Conservation (phyloP, 2,797 vertebrate species). For the Novumbra hubbsi region DNA sequence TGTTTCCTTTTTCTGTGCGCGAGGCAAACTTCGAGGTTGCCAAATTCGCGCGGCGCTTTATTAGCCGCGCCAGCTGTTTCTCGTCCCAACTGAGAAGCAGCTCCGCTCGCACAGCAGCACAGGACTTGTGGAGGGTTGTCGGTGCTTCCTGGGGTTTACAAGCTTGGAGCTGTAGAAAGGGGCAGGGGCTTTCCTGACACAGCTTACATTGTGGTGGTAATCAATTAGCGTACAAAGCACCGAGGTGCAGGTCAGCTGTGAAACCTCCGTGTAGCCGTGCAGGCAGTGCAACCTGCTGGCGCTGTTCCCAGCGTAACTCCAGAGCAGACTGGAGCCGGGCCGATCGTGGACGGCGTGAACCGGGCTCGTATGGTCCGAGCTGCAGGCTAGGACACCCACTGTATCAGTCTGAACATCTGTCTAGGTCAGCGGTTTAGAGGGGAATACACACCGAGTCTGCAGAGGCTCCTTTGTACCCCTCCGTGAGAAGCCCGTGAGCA, state of each 20-base stretch:
- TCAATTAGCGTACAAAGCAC: neutral
- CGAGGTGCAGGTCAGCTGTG: slow-evolving; percentile 47
- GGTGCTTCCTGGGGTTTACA: neutral
- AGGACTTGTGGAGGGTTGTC: neutral
- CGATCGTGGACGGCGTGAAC: neutral
- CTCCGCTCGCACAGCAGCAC: slow-evolving; percentile 1
- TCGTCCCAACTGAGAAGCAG: slow-evolving; percentile 18
- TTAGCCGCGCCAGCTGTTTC: slow-evolving; percentile 57
- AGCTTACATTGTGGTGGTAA: neutral
- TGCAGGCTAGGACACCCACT: too few relatives aligned
- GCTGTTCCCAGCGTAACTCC: neutral
- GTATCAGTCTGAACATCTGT: too few relatives aligned
- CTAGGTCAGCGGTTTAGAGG: too few relatives aligned
- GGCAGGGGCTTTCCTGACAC: neutral
- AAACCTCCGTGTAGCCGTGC: slow-evolving; percentile 41
- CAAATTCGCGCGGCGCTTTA: slow-evolving; percentile 18
- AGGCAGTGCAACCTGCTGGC: neutral
- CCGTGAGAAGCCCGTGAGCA: neutral
- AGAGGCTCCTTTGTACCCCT: neutral
- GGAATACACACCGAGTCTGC: too few relatives aligned
- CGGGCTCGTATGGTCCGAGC: too few relatives aligned
- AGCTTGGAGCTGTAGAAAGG: neutral
- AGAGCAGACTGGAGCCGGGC: slow-evolving; percentile 28
- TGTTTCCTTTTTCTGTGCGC: slow-evolving; percentile 39
- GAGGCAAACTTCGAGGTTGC: slow-evolving; percentile 54